A percentile compares a stretch with the other conserved stretches of the same genome.
phyloP scores from a whole-genome alignment of 2,113 vertebrate genomes.

The Conger conger region DNA sequence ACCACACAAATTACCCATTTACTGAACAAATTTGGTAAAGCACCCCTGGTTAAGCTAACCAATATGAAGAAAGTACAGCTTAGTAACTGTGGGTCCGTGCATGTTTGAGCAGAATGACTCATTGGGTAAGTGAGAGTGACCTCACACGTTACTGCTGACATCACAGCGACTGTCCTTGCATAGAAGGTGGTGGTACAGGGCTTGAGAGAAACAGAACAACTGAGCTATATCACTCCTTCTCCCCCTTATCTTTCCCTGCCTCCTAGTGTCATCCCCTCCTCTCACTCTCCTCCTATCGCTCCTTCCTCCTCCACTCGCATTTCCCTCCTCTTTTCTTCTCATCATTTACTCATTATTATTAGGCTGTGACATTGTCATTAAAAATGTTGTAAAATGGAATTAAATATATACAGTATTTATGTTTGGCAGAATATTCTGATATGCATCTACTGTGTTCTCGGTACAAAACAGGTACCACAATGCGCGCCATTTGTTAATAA shows the following conservation, averaged over 20 bases:
- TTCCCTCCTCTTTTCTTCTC: background rate
- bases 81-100: background rate
- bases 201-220: background rate
- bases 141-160: background rate
- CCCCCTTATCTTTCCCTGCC: background rate
- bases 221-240: background rate
- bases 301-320: background rate
- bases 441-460: conserved; percentile 17
- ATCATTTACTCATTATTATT: background rate
- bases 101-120: background rate
- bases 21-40: background rate
- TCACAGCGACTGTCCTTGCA: background rate
- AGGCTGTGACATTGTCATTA: background rate
- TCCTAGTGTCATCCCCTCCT: background rate
- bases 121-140: background rate
- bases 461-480: background rate
- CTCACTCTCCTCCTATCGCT: background rate
- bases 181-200: background rate
- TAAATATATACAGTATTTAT: too few species aligned
- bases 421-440: background rate
- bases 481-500: too few species aligned
- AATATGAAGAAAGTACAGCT: background rate
- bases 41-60: background rate
- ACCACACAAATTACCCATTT: background rate
- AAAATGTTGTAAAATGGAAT: background rate